phyloP scores from a whole-genome alignment of 1,140 invertebrate genomes.

The Drosophila triauraria region DNA sequence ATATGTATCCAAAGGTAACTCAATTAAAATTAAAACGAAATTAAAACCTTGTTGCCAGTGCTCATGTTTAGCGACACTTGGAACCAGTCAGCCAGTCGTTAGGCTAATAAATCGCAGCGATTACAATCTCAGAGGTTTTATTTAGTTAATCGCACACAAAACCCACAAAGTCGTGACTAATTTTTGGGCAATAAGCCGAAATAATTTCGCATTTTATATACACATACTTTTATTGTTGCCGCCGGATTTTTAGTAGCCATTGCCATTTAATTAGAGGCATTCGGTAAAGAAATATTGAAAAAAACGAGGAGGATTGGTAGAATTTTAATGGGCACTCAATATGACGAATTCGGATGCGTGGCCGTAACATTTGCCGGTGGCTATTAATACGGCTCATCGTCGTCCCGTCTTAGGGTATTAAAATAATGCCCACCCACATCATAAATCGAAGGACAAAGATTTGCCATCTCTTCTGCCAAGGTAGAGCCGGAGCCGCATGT shows the following conservation, averaged over 20 bases:
- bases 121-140: slow-evolving; percentile 37
- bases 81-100: slow-evolving; percentile 32
- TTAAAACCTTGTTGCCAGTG: slow-evolving; percentile 47
- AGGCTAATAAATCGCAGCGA: slow-evolving; percentile 40
- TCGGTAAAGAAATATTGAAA: slow-evolving; percentile 17
- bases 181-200: slow-evolving; percentile 22
- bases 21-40: slow-evolving; percentile 49
- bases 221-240: slow-evolving; percentile 47
- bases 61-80: slow-evolving; percentile 45
- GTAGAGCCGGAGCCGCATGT: slow-evolving; percentile 11
- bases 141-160: slow-evolving; percentile 33
- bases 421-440: slow-evolving; percentile 56
- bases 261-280: slow-evolving; percentile 70
- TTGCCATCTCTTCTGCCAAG: slow-evolving; percentile 1
- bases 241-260: slow-evolving; percentile 53
- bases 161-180: slow-evolving; percentile 30
- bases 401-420: slow-evolving; percentile 59
- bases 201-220: slow-evolving; percentile 24
- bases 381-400: slow-evolving; percentile 25
- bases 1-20: slow-evolving; percentile 32
- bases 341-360: slow-evolving; percentile 17
- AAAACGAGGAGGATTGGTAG: slow-evolving; percentile 7
- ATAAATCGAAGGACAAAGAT: slow-evolving; percentile 19
- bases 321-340: slow-evolving; percentile 67
- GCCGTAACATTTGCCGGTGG: neutral